Percentiles rank a stretch among this genome's conserved stretches.
phyloP scores from a whole-genome alignment of 92 coral and sea anemone species.

The Umimayanthus kanabou region DNA sequence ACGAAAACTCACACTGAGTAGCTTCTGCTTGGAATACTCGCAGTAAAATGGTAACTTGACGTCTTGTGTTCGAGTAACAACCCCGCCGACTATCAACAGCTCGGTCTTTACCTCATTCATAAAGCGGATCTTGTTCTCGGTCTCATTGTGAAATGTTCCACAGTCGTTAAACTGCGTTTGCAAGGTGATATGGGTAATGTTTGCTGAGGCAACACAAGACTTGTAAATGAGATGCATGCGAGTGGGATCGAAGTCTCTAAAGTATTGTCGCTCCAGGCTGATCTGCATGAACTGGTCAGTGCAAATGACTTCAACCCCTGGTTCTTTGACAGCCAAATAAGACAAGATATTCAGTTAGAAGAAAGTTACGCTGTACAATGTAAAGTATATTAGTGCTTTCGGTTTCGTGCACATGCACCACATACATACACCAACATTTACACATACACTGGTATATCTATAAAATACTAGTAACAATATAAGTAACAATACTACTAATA shows the following conservation, averaged over 20 bases:
- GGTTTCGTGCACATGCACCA: too few relatives aligned
- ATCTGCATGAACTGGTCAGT: slow-evolving; percentile 44
- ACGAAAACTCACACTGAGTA: slow-evolving; percentile 36
- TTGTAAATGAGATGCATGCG: slow-evolving; percentile 41
- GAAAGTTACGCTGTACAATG: too few relatives aligned
- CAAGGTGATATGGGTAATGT: slow-evolving; percentile 25
- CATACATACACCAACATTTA: neutral
- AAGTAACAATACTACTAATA: too few relatives aligned
- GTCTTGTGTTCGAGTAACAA: slow-evolving; percentile 32
- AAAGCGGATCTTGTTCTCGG: slow-evolving; percentile 27
- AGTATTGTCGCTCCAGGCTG: slow-evolving; percentile 41
- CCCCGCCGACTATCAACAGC: slow-evolving; percentile 21
- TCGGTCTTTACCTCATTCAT: slow-evolving; percentile 32
- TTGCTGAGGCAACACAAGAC: slow-evolving; percentile 42
- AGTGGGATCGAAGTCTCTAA: slow-evolving; percentile 26
- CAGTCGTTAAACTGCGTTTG: slow-evolving; percentile 36
- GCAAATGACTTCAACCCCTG: slow-evolving; percentile 50
- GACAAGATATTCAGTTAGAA: too few relatives aligned
- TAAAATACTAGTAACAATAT: too few relatives aligned
- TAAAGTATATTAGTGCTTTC: too few relatives aligned
- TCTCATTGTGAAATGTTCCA: slow-evolving; percentile 39
- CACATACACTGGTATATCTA: too few relatives aligned
- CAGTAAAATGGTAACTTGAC: slow-evolving; percentile 52
- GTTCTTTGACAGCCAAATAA: slow-evolving; percentile 37
- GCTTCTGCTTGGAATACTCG: slow-evolving; percentile 47